Base-by-base conservation (phyloP, 2,888 invertebrate genomes). In the Phoenoteleia sp. region DNA sequence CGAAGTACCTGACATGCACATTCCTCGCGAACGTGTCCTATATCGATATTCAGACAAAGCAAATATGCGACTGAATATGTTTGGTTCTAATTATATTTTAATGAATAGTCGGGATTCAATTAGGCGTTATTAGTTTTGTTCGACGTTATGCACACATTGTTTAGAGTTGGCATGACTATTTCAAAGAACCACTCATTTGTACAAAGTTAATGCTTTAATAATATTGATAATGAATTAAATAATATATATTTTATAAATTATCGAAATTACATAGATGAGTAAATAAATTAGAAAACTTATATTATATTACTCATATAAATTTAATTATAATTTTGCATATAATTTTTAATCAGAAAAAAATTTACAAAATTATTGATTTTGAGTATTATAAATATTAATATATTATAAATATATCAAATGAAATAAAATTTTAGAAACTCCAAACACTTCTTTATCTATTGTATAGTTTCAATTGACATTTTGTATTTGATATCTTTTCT, bases 41-140 rank as follows among this genome's bases (percentile, higher is more conserved):
- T 80, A 84, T 84, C 71, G 71, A 84, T 80, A 64, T 79, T 64
- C 75, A 58, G 58, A 60, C 62, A 72, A 62, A 77, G 75, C 60
- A 64, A 85, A 83, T 83, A 75, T 67, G 52, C 60, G 64, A 56
- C 69, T 52, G 75, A 80, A 84, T 84, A 84, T 84, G 56, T 80
- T 84, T 71, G 39, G 58, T 47, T 69, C 60, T 75, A 80, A 80
- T 79, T 80, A 71, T 84, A 84, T 69, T 80, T 77, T 72, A 77
- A 77, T 77, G 66, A 72, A 77, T 72, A 77, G 52, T 67, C 47
- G 39, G 33, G 52, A 69, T 81, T 69, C 72, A 75, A 69, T 81
- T 75, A 69, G 67, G 33, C 42, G 60, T 74, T 81, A 64, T 80
- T 80, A 64, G 71, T 66, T 74, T 66, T 67, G 72, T 72, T 56